Conservation (phyloP, 2,888 invertebrate genomes). For the Carabus problematicus region DNA sequence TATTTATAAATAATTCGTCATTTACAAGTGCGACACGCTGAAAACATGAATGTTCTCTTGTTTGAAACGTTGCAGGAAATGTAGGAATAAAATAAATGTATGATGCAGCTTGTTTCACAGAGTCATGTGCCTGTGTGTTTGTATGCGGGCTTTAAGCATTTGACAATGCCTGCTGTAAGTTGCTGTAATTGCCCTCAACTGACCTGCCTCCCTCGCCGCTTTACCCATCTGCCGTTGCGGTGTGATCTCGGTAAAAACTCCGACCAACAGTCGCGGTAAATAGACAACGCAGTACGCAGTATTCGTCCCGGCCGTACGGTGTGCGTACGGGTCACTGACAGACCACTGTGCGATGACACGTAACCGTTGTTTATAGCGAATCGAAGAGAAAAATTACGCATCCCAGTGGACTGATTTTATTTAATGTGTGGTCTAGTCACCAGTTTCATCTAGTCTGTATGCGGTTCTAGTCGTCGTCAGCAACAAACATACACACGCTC, state of each 20-base stretch:
- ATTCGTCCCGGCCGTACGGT: background rate
- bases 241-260: background rate
- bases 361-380: constrained; percentile 20
- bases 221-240: background rate
- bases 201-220: constrained; percentile 10
- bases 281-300: background rate
- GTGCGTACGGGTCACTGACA: background rate
- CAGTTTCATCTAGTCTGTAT: background rate
- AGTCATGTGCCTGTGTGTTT: constrained; percentile 3
- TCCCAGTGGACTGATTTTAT: constrained; percentile 25
- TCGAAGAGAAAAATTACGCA: constrained; percentile 16
- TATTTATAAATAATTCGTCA: too few species aligned
- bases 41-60: background rate
- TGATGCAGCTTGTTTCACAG: background rate
- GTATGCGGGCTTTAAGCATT: constrained; percentile 2
- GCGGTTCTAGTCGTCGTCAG: background rate
- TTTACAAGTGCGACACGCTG: background rate
- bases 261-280: background rate
- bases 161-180: constrained; percentile 6
- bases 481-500: too few species aligned
- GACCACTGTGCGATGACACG: constrained; percentile 13
- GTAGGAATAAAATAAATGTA: background rate
- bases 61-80: background rate
- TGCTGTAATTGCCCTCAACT: constrained; percentile 23
- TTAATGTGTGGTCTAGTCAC: constrained; percentile 13